Evolutionary conservation across 2,113 vertebrate genomes (phyloP), one percentile per base, ranked within the genome.

Genomic region (Coryphaenoides rupestris): DNA sequence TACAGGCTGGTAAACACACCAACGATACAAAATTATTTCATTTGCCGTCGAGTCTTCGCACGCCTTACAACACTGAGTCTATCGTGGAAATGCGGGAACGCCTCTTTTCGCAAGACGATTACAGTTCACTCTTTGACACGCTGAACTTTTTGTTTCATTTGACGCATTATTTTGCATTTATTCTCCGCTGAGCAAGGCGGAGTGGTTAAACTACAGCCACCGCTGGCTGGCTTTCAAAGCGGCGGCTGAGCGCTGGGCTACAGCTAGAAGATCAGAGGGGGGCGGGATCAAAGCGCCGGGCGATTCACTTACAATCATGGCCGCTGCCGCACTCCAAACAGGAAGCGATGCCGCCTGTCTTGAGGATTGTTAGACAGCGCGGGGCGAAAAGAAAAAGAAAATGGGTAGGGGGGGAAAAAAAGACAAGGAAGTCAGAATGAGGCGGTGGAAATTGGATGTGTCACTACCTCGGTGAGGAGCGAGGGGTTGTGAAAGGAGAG

Each of bases 231-330:
- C 72, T 69, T 60, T 23, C 55, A 40, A 68, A 21, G 62, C 71
- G 60, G 45, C 59, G n/a, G 74, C 68, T 73, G 58, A 59, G 69
- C n/a, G 72, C 58, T 66, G 68, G 72, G 76, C 60, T 78, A 56
- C 33, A 68, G 77, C 77, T 67, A 66, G 80, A 71, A 78, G 72
- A 84, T 79, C 79, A 84, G 75, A 86, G 77, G 66, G 14, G 66
- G 71, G 65, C 69, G 69, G 70, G 63, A 85, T 88, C 79, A 88
- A 82, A 88, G 75, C 56, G 19, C 47, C 54, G 58, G 68, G 76
- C 70, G 70, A 72, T 76, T 56, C 72, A 78, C 59, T 66, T 72
- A 75, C 64, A 84, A 68, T 53, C 53, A 77, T 22, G 69, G 54
- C 26, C 68, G 66, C 55, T 60, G 61, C 67, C 79, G 40, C 13